These are phyloP conservation scores for Dendrolimus punctatus DNA, from an alignment of 1,140 invertebrate species.

Conservation along the genomic window DNA sequence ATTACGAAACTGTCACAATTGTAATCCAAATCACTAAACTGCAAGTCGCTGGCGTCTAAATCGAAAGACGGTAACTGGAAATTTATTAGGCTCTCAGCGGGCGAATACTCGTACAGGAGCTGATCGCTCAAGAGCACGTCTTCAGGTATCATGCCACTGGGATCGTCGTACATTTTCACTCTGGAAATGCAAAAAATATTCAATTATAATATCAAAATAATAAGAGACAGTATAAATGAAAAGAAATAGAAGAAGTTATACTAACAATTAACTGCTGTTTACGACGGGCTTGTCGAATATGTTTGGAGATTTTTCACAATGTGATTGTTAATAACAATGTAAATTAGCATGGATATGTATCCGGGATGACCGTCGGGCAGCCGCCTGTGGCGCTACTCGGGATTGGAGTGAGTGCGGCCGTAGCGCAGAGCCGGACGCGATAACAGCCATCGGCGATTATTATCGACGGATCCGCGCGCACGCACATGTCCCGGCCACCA, in stretches of 20 bases:
- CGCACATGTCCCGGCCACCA: constrained; percentile 21
- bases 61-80: constrained; percentile 48
- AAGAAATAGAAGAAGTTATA: background rate
- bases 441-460: constrained; percentile 54
- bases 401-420: constrained; percentile 34
- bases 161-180: constrained; percentile 47
- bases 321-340: constrained; percentile 1
- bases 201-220: constrained; percentile 7
- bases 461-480: constrained; percentile 38
- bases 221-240: background rate
- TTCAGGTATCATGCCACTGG: constrained; percentile 28
- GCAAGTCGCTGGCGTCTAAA: constrained; percentile 36
- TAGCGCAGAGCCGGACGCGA: constrained; percentile 41
- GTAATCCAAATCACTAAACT: constrained; percentile 46
- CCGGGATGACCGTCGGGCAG: constrained; percentile 25
- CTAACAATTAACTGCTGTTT: constrained; percentile 1
- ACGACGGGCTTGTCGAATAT: constrained; percentile 5
- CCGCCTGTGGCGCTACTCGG: constrained; percentile 32
- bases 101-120: constrained; percentile 52
- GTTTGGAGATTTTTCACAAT: background rate
- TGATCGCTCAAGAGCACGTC: constrained; percentile 48
- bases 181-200: constrained; percentile 28
- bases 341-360: constrained; percentile 7
- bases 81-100: constrained; percentile 59
- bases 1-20: constrained; percentile 51